Evolutionary conservation across 1,140 invertebrate species (phyloP).

Genomic region (Drosophila baimaii): DNA sequence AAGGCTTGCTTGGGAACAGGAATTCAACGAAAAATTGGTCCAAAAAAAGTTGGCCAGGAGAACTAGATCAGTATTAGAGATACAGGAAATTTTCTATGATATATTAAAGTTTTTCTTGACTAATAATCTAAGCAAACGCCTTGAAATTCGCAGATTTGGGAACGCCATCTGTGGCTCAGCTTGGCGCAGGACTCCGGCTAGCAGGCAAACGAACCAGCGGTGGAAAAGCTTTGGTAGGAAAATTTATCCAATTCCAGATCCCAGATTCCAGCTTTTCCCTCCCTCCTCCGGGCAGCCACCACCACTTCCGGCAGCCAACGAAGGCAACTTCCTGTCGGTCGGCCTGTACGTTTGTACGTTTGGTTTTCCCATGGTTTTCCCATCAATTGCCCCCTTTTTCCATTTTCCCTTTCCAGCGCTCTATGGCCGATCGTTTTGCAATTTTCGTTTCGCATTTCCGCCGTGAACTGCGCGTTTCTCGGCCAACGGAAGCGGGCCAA

Average conservation of each 20-base stretch:
- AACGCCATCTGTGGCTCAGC: too few species aligned
- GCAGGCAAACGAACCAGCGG: background rate
- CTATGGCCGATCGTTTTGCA: constrained; percentile 12
- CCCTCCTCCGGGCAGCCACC: too few species aligned
- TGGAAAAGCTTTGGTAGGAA: background rate
- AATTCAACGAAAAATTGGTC: too few species aligned
- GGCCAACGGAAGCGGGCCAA: constrained; percentile 48
- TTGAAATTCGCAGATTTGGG: too few species aligned
- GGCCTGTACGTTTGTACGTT: constrained; percentile 11
- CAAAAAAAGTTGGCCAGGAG: too few species aligned
- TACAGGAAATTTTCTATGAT: too few species aligned
- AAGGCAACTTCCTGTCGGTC: constrained; percentile 26
- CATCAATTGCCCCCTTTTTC: constrained; percentile 5
- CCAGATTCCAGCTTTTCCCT: background rate
- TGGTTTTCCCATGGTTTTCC: constrained; percentile 26
- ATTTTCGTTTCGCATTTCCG: constrained; percentile 41
- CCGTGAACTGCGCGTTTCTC: constrained; percentile 14
- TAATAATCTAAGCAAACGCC: too few species aligned
- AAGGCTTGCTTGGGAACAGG: too few species aligned
- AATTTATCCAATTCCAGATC: background rate
- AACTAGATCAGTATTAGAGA: too few species aligned
- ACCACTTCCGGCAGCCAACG: background rate
- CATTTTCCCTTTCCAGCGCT: background rate
- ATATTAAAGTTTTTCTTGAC: too few species aligned
- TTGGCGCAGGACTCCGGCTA: too few species aligned